Evolutionary conservation across 2,888 invertebrate genomes (phyloP), one percentile per base, ranked within the genome.

Genomic region (Dryomyza anilis): DNA sequence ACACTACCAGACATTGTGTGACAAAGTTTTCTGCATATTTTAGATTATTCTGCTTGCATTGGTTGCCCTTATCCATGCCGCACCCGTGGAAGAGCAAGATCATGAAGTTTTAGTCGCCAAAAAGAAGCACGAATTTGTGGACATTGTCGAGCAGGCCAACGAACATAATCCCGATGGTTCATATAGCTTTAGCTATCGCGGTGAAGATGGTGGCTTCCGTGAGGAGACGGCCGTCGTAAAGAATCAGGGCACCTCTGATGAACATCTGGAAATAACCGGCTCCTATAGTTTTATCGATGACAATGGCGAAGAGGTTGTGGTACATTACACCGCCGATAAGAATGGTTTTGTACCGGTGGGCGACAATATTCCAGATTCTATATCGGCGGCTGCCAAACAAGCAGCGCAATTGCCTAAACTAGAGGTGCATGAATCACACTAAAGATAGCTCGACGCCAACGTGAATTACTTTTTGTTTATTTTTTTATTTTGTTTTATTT

Each of bases 281-380:
- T 77, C 78, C 36, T 82, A 82, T 68, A 77, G 78, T 21, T 82
- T 80, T 67, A 71, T 75, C 27, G 82, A 82, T 72, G 70, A 71
- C 52, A 72, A 78, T 64, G 81, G 80, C 66, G 73, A 81, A 62
- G 76, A 80, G 64, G 74, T 81, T 2, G 71, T 76, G n/a, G 82
- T 82, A 0, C 73, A 74, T 55, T 82, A 82, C 53, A 81, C 74
- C 43, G 82, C 82, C 53, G 80, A 80, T 68, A 72, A 81, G 57
- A 76, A 74, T 65, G 82, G 82, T 12, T 82, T 82, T 58, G 81
- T 83, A n/a, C 82, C 82, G 57, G 75, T 78, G 50, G 82, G 82
- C 4, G 76, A 71, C 36, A 74, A 75, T 55, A 82, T 82, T 52
- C 66, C 74, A 30, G 74, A 77, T 16, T 69, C 74, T 60, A 81